phyloP scores from a whole-genome alignment of 2,888 invertebrate species.

The Liposcelis brunnea region DNA sequence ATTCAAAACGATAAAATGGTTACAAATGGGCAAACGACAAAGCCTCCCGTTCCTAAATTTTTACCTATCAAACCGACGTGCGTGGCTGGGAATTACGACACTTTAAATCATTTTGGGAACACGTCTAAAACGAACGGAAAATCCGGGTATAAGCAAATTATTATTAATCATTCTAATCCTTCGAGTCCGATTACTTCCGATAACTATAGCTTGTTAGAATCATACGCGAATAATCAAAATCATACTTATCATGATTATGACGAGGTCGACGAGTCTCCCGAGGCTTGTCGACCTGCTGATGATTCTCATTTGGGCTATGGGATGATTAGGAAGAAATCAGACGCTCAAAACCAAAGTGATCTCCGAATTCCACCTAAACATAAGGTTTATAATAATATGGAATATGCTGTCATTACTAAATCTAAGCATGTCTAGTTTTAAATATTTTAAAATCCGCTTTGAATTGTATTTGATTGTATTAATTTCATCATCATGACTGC shows the following conservation, averaged over 20 bases:
- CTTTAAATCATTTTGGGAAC: constrained; percentile 63
- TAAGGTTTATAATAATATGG: constrained; percentile 54
- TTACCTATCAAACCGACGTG: constrained; percentile 7
- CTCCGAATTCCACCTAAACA: constrained; percentile 31
- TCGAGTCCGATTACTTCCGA: constrained; percentile 9
- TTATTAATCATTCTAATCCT: constrained; percentile 26
- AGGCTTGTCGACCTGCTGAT: constrained; percentile 54
- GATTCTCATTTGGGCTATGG: constrained; percentile 69
- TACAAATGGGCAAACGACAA: not conserved
- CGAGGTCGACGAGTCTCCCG: constrained; percentile 44
- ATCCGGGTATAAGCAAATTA: constrained; percentile 52
- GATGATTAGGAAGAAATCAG: constrained; percentile 47
- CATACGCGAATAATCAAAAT: constrained; percentile 4
- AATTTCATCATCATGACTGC: too few species aligned
- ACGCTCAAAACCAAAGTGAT: constrained; percentile 35
- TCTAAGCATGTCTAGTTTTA: constrained; percentile 55
- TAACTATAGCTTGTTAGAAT: not conserved
- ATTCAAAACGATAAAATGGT: not conserved
- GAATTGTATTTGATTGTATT: too few species aligned
- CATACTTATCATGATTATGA: constrained; percentile 56
- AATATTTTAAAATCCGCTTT: too few species aligned
- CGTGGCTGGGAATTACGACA: constrained; percentile 49
- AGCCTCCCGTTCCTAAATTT: constrained; percentile 8
- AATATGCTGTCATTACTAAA: constrained; percentile 70
- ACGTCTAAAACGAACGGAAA: constrained; percentile 48